Evolutionary conservation across 2,797 vertebrate genomes (phyloP).

Genomic region (Hyperoplus lanceolatus): DNA sequence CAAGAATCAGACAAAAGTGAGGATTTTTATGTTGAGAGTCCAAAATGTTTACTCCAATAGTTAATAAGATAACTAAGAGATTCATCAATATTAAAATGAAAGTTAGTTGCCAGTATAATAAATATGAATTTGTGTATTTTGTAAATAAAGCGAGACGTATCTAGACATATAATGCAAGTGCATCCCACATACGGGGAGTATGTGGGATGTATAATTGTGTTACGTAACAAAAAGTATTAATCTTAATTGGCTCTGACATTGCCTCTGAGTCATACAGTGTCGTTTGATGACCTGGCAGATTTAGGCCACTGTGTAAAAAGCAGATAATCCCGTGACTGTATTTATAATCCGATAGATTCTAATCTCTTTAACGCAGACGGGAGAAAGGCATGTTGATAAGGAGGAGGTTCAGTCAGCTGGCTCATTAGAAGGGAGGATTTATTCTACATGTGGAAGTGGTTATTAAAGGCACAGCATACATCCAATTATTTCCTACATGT

Average conservation of each 20-base stretch:
- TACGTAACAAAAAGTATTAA: not conserved
- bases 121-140: not conserved
- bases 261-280: constrained; percentile 37
- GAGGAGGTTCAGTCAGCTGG: constrained; percentile 41
- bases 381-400: constrained; percentile 67
- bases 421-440: constrained; percentile 34
- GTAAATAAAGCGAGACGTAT: not conserved
- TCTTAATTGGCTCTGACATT: constrained; percentile 21
- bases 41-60: not conserved
- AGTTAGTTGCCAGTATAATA: not conserved
- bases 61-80: not conserved
- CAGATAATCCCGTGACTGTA: constrained; percentile 63
- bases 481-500: too few species aligned
- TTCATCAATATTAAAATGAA: not conserved
- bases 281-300: constrained; percentile 75
- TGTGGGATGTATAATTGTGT: not conserved
- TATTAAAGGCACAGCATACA: too few species aligned
- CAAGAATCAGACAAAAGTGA: not conserved
- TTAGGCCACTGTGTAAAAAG: constrained; percentile 50
- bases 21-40: not conserved
- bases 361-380: constrained; percentile 69
- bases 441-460: too few species aligned
- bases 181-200: too few species aligned
- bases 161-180: not conserved
- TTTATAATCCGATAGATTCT: constrained; percentile 74